Conservation (phyloP, 1,140 invertebrate species). For the Trachymyrmex cornetzi region DNA sequence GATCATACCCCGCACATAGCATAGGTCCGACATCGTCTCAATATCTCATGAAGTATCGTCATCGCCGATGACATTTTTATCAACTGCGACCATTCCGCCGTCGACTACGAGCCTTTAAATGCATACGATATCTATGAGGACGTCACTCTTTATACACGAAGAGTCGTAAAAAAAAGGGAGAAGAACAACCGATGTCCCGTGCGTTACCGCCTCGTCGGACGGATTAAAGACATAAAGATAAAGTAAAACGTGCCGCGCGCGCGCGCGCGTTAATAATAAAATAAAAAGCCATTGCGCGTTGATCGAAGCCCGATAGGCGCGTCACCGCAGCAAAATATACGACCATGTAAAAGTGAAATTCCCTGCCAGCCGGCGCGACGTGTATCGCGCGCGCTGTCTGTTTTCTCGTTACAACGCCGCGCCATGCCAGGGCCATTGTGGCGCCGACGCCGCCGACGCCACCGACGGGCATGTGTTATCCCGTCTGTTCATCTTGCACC, state of each 20-base stretch:
- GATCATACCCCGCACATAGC: background rate
- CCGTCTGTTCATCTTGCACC: constrained; percentile 67
- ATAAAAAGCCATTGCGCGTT: constrained; percentile 59
- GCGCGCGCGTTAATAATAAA: constrained; percentile 70
- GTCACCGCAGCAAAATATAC: constrained; percentile 61
- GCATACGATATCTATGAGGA: constrained; percentile 19
- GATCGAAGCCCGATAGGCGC: constrained; percentile 71
- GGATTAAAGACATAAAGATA: constrained; percentile 73
- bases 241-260: constrained; percentile 54
- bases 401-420: constrained; percentile 67
- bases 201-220: constrained; percentile 19
- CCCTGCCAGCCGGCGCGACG: constrained; percentile 46
- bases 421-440: constrained; percentile 33
- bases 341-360: constrained; percentile 68
- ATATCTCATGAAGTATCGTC: constrained; percentile 17
- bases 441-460: too few relatives aligned
- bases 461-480: constrained; percentile 56
- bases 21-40: background rate
- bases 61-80: constrained; percentile 47
- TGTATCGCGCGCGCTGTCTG: constrained; percentile 45
- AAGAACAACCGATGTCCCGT: constrained; percentile 32
- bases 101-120: constrained; percentile 29
- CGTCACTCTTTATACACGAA: constrained; percentile 26
- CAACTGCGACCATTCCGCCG: constrained; percentile 3
- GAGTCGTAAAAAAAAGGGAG: constrained; percentile 28